These are phyloP conservation scores for Timandra comae DNA, from an alignment of 2,888 invertebrate species.

Conservation along the genomic window DNA sequence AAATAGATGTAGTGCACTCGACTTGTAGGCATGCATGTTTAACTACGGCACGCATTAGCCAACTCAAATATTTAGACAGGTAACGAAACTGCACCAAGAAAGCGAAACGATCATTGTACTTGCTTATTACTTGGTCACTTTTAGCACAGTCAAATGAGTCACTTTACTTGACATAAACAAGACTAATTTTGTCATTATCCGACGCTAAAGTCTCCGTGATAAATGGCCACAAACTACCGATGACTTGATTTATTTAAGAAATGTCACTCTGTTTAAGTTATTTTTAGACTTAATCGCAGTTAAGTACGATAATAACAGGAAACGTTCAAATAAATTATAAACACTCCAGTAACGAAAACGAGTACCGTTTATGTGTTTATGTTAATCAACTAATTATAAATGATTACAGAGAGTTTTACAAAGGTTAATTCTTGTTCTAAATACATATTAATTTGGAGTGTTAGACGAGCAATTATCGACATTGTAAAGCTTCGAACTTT, in stretches of 20 bases:
- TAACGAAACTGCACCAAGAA: conserved; percentile 27
- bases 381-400: conserved; percentile 13
- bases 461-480: conserved; percentile 11
- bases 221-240: too few species aligned
- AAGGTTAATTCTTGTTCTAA: conserved; percentile 18
- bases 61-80: conserved; percentile 53
- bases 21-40: conserved; percentile 27
- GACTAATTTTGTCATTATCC: too few species aligned
- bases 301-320: too few species aligned
- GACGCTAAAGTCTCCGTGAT: too few species aligned
- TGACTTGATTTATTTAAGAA: too few species aligned
- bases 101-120: conserved; percentile 35
- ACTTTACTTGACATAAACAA: too few species aligned
- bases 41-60: conserved; percentile 36
- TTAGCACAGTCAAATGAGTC: too few species aligned
- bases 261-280: too few species aligned
- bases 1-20: conserved; percentile 5
- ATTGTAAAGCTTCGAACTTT: conserved; percentile 10
- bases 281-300: too few species aligned
- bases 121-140: too few species aligned
- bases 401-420: conserved; percentile 14
- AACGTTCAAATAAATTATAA: too few species aligned
- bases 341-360: conserved; percentile 1
- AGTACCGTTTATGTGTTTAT: conserved; percentile 8
- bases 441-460: conserved; percentile 16